phyloP scores from a whole-genome alignment of 1,140 invertebrate genomes.

The Potamilus streckersoni region DNA sequence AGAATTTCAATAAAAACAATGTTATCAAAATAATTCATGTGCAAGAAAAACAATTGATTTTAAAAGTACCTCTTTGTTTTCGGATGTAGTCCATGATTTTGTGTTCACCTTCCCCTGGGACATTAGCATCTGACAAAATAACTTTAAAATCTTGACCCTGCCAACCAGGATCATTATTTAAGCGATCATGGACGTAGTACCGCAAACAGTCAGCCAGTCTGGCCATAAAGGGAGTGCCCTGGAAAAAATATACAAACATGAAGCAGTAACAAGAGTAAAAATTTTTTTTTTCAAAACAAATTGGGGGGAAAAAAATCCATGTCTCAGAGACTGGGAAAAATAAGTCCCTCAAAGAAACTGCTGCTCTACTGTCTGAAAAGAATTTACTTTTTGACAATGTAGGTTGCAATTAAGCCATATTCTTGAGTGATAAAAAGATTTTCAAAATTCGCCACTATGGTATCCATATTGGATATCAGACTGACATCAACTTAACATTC shows the following conservation, averaged over 20 bases:
- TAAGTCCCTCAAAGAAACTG: no score
- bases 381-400: no score
- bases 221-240: constrained; percentile 98
- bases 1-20: background rate
- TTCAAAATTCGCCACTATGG: no score
- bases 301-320: no score
- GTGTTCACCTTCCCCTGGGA: constrained; percentile 98
- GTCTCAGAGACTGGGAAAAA: no score
- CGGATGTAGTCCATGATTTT: constrained; percentile 99
- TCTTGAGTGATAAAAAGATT: no score
- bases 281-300: no score
- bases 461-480: no score
- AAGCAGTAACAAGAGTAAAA: background rate
- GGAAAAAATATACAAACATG: constrained; percentile 41
- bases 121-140: constrained; percentile 98
- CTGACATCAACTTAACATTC: no score
- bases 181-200: constrained; percentile 94
- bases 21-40: constrained; percentile 8
- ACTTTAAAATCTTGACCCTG: constrained; percentile 83
- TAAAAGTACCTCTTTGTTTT: constrained; percentile 83
- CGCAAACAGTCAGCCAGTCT: constrained; percentile 92
- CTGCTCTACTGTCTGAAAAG: no score
- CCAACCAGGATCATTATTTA: constrained; percentile 98
- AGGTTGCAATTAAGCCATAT: no score
- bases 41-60: constrained; percentile 21